Base-by-base conservation (phyloP, 37 sponge, comb jelly and placozoan species). In the Halichondria panicea region DNA sequence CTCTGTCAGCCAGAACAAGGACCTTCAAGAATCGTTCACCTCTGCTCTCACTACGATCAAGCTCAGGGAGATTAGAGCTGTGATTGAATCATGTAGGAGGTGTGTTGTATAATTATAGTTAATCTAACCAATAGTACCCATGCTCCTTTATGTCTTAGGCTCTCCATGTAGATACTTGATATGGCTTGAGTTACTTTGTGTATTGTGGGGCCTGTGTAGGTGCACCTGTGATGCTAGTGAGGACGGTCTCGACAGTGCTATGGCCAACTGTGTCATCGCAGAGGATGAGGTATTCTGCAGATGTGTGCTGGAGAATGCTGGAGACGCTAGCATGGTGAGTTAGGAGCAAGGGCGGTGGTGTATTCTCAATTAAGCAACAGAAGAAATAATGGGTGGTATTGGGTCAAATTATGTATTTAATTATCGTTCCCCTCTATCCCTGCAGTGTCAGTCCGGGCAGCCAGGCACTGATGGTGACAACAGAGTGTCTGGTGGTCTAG, bases 21-120 rank as follows among this genome's bases (percentile, higher is more conserved):
- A 22, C 34, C 45, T 79, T 21, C 69, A 61, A 43, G 45, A 56
- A 6, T 70, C 70, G 1, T 79, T 79, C 80, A 79, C 80, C 18
- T 56, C 69, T 25, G 70, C 80, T 32, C 59, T 79, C 0, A 41
- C 61, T 0, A 43, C 68, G 40, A 55, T 79, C 60, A 79, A 79
- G 43, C 63, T 79, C 24, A 79, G 60, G 50, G 80, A 79, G 34
- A 79, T 79, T 18, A 28, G 32, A 3, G 60, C 69, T 9, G 18
- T 21, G 11, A 69, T 79, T 31, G 70, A 68, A 22, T 68, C 70
- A 18, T 79, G 80, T 34, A 52, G 70, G 37, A 55, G 46, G 70
- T 79, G 46, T 28, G 63, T 43, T 69, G 52, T n/a, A 27, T n/a
- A 22, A n/a, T 7, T n/a, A 8, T 59, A 18, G 13, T 24, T 13